Percentiles rank a stretch among this genome's conserved stretches.
Evolutionary conservation across 2,888 invertebrate genomes (phyloP).

Genomic region (Chorisops tibialis): DNA sequence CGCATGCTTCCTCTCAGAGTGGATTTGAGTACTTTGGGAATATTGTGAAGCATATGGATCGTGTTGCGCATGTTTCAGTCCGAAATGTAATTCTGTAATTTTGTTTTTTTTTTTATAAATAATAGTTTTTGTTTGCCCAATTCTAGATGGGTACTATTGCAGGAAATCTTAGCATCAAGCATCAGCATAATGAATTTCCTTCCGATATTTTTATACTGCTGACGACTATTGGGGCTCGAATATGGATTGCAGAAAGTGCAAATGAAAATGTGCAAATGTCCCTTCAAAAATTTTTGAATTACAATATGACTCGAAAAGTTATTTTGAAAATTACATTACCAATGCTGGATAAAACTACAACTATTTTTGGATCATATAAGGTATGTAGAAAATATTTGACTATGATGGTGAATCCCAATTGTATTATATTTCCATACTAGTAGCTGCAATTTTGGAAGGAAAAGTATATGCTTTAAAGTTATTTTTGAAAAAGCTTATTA

Average conservation of each 20-base stretch:
- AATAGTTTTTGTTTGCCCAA: conserved; percentile 31
- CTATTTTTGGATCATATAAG: conserved; percentile 50
- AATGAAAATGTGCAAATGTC: not conserved
- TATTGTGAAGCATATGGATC: conserved; percentile 57
- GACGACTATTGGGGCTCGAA: conserved; percentile 34
- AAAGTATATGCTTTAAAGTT: no score
- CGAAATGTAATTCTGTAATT: conserved; percentile 56
- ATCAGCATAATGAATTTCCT: conserved; percentile 60
- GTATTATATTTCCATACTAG: no score
- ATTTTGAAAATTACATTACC: conserved; percentile 60
- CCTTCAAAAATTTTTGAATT: conserved; percentile 54
- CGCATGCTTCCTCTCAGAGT: conserved; percentile 45
- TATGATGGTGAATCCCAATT: no score
- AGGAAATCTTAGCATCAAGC: conserved; percentile 66
- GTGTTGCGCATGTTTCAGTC: conserved; percentile 65
- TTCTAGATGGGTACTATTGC: conserved; percentile 59
- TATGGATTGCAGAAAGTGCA: conserved; percentile 49
- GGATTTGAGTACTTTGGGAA: conserved; percentile 57
- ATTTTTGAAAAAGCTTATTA: no score
- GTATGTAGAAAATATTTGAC: no score
- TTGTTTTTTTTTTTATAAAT: no score
- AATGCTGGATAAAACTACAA: conserved; percentile 43
- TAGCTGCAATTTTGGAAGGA: no score
- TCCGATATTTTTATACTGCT: conserved; percentile 61
- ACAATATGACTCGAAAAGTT: conserved; percentile 62